Conservation (phyloP, 1,140 invertebrate genomes). For the Drosophila rufa region DNA sequence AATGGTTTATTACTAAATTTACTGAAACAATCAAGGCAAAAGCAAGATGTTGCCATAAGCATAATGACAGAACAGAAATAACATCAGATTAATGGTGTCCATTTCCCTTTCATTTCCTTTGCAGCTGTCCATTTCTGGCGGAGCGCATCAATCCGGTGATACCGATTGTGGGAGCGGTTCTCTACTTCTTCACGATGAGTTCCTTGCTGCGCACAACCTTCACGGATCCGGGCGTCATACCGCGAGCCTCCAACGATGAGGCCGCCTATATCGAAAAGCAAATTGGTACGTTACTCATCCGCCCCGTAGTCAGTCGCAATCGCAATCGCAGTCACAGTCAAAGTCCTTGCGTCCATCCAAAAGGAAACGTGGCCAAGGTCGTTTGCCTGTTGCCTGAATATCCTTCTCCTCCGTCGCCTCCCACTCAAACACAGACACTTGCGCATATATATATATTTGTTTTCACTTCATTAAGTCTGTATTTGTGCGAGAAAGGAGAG, state of each 20-base stretch:
- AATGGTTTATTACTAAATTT: constrained; percentile 9
- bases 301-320: not conserved
- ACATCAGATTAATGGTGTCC: constrained; percentile 25
- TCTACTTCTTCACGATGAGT: constrained; percentile 96
- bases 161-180: constrained; percentile 93
- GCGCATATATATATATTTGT: constrained; percentile 55
- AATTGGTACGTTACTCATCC: constrained; percentile 87
- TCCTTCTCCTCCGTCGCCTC: constrained; percentile 8
- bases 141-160: constrained; percentile 93
- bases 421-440: constrained; percentile 42
- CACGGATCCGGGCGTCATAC: constrained; percentile 97
- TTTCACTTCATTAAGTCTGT: constrained; percentile 79
- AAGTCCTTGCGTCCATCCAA: constrained; percentile 49
- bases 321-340: constrained; percentile 5
- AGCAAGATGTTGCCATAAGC: constrained; percentile 23
- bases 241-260: constrained; percentile 95
- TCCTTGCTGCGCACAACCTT: constrained; percentile 96
- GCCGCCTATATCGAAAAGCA: constrained; percentile 96
- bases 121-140: constrained; percentile 94
- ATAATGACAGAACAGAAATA: constrained; percentile 15
- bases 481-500: constrained; percentile 30
- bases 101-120: constrained; percentile 74
- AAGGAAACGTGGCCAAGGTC: constrained; percentile 72
- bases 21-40: constrained; percentile 12
- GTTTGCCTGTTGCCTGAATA: constrained; percentile 74